A percentile compares a stretch with the other conserved stretches of the same genome.
Evolutionary conservation across 92 coral and sea anemone species (phyloP).

Genomic region (Palythoa caribaeorum): DNA sequence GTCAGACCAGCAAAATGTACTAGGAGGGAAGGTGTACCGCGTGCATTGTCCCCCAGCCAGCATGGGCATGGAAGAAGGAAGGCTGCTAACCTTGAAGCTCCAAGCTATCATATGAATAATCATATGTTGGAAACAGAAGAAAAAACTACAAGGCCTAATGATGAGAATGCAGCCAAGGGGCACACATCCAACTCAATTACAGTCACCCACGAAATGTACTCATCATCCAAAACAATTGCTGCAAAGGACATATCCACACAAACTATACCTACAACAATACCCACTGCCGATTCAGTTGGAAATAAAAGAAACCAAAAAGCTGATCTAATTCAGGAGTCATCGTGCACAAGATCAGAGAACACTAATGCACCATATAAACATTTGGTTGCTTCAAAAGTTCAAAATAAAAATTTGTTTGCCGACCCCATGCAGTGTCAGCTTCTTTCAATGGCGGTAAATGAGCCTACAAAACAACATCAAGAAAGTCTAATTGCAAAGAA

Average conservation of each 20-base stretch:
- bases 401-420: neutral
- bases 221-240: neutral
- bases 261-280: neutral
- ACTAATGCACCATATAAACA: neutral
- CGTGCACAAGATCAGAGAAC: neutral
- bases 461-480: neutral
- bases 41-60: neutral
- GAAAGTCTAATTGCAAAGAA: neutral
- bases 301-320: neutral
- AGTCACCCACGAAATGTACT: neutral
- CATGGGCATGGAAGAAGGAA: neutral
- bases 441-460: neutral
- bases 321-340: neutral
- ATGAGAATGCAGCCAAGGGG: neutral
- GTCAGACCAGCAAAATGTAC: conserved; percentile 13
- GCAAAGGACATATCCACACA: neutral
- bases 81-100: neutral
- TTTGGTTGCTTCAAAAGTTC: neutral
- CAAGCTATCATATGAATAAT: neutral
- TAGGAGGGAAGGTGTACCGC: neutral
- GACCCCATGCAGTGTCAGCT: neutral
- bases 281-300: neutral
- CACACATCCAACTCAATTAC: neutral
- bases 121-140: neutral
- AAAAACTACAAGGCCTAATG: neutral